These are phyloP conservation scores for Microctenopoma stevenorrisi DNA, from an alignment of 2,797 vertebrate species.

Conservation along the genomic window DNA sequence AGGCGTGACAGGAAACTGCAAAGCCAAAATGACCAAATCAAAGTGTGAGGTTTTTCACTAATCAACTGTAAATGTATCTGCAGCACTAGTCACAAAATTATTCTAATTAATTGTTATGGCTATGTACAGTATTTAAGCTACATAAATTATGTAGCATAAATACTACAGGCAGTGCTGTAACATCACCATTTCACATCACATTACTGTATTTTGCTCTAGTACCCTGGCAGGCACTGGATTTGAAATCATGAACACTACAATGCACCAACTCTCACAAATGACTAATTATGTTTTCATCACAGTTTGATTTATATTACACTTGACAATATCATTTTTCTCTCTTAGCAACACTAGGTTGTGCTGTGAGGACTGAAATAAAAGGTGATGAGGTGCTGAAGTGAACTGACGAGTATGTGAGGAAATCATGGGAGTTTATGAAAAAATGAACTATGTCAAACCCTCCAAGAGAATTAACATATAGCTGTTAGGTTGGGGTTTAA, in stretches of 20 bases:
- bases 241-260: neutral
- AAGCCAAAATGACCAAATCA: slow-evolving; percentile 21
- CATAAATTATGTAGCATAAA: too few species aligned
- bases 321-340: neutral
- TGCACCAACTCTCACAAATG: neutral
- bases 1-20: neutral
- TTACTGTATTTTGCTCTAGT: too few species aligned
- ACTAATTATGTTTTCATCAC: neutral
- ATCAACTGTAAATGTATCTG: neutral
- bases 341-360: neutral
- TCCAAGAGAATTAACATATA: slow-evolving; percentile 54
- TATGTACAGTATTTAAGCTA: neutral
- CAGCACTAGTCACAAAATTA: neutral
- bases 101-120: too few species aligned
- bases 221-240: too few species aligned
- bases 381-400: slow-evolving; percentile 5
- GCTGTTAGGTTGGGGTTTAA: slow-evolving; percentile 1
- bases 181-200: too few species aligned
- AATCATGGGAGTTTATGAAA: slow-evolving; percentile 35
- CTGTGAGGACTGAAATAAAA: slow-evolving; percentile 2
- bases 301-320: neutral
- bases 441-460: slow-evolving; percentile 25
- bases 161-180: too few species aligned
- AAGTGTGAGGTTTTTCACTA: neutral
- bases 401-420: slow-evolving; percentile 22